These are phyloP conservation scores for Orchesella cincta DNA, from an alignment of 1,140 invertebrate species.

Conservation along the genomic window DNA sequence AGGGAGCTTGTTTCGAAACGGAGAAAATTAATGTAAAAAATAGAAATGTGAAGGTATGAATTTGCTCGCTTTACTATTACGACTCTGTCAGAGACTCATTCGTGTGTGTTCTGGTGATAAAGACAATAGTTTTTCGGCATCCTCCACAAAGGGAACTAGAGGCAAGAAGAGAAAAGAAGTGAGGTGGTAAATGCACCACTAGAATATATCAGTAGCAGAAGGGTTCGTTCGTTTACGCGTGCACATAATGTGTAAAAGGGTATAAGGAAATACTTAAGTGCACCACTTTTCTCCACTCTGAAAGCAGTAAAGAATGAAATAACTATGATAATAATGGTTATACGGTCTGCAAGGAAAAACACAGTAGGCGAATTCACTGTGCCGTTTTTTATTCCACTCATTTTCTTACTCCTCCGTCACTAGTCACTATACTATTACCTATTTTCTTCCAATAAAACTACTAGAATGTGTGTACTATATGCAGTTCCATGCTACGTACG, in stretches of 20 bases:
- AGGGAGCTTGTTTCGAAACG: background rate
- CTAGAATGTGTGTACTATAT: no score
- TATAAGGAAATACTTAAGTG: slow-evolving; percentile 15
- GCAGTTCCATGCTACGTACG: no score
- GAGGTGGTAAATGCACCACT: slow-evolving; percentile 5
- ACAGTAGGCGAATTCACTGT: background rate
- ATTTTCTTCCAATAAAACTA: background rate
- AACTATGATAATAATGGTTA: slow-evolving; percentile 12
- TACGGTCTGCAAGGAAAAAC: background rate
- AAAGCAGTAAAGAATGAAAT: slow-evolving; percentile 14
- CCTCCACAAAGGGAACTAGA: background rate
- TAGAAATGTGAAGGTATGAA: background rate
- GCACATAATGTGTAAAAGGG: slow-evolving; percentile 12
- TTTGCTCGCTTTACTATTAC: background rate
- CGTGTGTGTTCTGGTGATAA: slow-evolving; percentile 15
- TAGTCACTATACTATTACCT: background rate
- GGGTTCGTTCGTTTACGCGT: slow-evolving; percentile 1
- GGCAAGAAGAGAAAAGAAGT: background rate
- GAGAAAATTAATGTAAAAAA: background rate
- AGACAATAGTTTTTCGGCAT: slow-evolving; percentile 10
- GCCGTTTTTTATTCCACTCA: background rate
- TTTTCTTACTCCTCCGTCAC: background rate
- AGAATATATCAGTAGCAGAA: background rate
- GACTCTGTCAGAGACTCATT: background rate
- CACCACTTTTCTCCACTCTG: slow-evolving; percentile 13